Conservation (phyloP, 2,113 vertebrate genomes). For the Sturnira hondurensis region DNA sequence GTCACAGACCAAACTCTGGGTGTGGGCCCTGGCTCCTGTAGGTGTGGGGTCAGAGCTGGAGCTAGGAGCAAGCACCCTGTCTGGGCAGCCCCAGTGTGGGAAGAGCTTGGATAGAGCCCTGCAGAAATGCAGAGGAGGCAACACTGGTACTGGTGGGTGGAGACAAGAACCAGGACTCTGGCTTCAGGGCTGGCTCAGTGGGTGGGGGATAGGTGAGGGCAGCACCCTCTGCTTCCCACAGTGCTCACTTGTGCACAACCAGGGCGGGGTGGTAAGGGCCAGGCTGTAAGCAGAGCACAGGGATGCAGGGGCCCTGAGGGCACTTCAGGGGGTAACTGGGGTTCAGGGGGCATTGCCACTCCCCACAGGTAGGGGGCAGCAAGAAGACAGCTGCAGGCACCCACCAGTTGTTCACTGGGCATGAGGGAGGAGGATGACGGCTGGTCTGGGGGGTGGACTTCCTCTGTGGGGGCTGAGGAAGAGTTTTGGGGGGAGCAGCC, state of each 20-base stretch:
- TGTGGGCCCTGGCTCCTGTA: too few relatives aligned
- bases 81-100: background rate
- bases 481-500: rapidly evolving
- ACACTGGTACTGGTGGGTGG: background rate
- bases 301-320: background rate
- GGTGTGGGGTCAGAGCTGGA: too few relatives aligned
- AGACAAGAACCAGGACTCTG: background rate
- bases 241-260: background rate
- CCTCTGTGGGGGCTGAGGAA: background rate
- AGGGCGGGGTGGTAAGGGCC: too few relatives aligned
- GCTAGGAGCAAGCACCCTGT: too few relatives aligned
- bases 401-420: background rate
- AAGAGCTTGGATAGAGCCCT: rapidly evolving
- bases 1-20: background rate
- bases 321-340: background rate
- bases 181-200: background rate
- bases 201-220: too few relatives aligned
- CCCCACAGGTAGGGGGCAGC: background rate
- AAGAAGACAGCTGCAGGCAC: background rate
- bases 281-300: background rate
- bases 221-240: background rate
- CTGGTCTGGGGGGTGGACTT: background rate
- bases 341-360: background rate
- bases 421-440: background rate
- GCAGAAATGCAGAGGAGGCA: rapidly evolving